Evolutionary conservation across 2,888 invertebrate genomes (phyloP), one percentile per base, ranked within the genome.

Genomic region (Meteorus colon): DNA sequence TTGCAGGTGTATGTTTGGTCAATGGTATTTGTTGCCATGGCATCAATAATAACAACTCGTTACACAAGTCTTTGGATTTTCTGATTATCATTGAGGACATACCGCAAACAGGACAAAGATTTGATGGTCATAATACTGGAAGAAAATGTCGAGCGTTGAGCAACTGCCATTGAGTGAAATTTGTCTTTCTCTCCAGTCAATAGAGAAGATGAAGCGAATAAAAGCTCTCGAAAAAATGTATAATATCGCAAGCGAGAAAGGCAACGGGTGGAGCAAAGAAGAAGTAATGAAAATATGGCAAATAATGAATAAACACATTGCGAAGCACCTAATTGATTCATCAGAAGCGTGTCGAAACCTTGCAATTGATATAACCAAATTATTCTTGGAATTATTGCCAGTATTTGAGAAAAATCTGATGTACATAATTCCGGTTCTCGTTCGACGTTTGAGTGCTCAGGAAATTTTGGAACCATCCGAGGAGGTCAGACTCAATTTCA

Each of bases 381-480:
- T 90, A 82, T 92, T 94, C 80, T 87, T 94, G 16, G 89, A 91
- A 19, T 89, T 90, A 41, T 86, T 95, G 34, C 93, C 94, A 0
- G 88, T 92, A 0, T 92, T 94, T 80, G 95, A 95, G 81, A 95
- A 94, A 79, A 94, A 95, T 87, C 90, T 96, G 70, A 93, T 94
- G 0, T 94, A 95, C 80, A 90, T 97, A 19, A 90, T 97, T 48
- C 95, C 96, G 1, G 92, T 95, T 1, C 86, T 97, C 77, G 92
- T 93, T 0, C 94, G 94, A 82, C 93, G 97, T 77, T 92, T 98
- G 80, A 96, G 96, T 0, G 93, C 93, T 74, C 92, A 93, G 55
- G 96, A 97, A 87, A 91, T 95, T 60, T 85, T 92, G 4, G 94
- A 95, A 86, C 88, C 91, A 55, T 94, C 94, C 0, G 98, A 98